Conservation (phyloP, 2,888 invertebrate genomes). For the Falcaria lacertinaria region DNA sequence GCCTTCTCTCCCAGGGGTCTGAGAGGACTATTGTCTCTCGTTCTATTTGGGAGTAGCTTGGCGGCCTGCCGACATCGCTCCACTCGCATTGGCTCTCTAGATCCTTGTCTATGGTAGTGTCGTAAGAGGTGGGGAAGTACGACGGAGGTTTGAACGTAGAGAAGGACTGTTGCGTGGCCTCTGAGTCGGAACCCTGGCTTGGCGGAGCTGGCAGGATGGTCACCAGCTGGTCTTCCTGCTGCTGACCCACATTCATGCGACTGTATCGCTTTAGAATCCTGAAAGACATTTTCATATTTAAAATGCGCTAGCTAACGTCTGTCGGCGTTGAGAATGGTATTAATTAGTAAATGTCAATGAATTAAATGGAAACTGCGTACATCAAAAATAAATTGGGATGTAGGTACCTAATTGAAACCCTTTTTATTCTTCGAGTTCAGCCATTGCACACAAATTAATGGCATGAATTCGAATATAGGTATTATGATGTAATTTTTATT, state of each 20-base stretch:
- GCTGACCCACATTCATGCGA: constrained; percentile 69
- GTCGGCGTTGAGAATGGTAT: no score
- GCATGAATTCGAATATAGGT: no score
- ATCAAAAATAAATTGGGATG: no score
- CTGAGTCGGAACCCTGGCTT: constrained; percentile 62
- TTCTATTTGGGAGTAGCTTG: constrained; percentile 72
- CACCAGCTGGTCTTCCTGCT: constrained; percentile 87
- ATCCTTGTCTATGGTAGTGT: constrained; percentile 66
- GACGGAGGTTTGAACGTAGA: constrained; percentile 76
- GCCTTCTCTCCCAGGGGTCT: constrained; percentile 72
- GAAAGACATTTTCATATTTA: constrained; percentile 29
- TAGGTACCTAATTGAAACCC: no score
- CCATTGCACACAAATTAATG: no score
- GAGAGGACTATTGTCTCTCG: constrained; percentile 65
- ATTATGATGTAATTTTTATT: no score
- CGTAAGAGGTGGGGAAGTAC: constrained; percentile 74
- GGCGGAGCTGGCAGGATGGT: constrained; percentile 85
- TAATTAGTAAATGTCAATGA: no score
- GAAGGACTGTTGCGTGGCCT: constrained; percentile 67
- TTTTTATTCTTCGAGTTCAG: no score
- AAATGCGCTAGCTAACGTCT: no score
- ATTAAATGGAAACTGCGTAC: no score
- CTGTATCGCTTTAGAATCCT: constrained; percentile 84
- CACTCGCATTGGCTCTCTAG: constrained; percentile 72
- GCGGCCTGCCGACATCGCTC: constrained; percentile 75